A percentile compares a stretch with the other conserved stretches of the same genome.
phyloP scores from a whole-genome alignment of 2,797 vertebrate genomes.

The Hozukius guyotensis region DNA sequence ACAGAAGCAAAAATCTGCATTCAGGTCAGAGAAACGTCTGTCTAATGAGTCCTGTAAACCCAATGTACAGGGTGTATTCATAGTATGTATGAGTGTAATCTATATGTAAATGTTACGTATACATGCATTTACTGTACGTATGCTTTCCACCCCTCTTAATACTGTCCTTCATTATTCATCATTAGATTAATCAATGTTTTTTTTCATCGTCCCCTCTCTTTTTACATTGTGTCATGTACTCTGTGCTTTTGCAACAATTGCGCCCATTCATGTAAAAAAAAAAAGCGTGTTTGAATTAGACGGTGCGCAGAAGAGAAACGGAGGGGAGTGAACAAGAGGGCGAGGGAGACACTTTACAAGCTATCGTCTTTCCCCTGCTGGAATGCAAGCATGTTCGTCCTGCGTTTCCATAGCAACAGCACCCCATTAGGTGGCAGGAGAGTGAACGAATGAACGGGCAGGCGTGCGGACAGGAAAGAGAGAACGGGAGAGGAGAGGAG shows the following conservation, averaged over 20 bases:
- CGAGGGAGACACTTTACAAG: conserved; percentile 49
- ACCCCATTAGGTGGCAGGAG: conserved; percentile 71
- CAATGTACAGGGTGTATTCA: neutral
- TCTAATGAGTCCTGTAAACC: neutral
- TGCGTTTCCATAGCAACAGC: conserved; percentile 80
- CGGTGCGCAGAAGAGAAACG: neutral
- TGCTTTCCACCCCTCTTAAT: neutral
- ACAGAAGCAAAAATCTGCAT: neutral
- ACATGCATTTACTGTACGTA: neutral
- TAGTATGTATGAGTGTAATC: neutral
- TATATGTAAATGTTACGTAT: conserved; percentile 19
- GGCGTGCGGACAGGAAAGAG: conserved; percentile 17
- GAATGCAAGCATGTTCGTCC: conserved; percentile 47
- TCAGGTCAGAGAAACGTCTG: neutral
- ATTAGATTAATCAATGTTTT: neutral
- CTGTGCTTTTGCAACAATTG: neutral
- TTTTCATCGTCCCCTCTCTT: neutral
- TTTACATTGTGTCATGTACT: neutral
- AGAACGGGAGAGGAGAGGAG: neutral
- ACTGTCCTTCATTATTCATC: conserved; percentile 27
- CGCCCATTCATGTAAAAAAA: neutral
- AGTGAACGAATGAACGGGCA: conserved; percentile 54
- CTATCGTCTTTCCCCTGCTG: conserved; percentile 42
- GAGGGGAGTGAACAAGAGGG: conserved; percentile 4
- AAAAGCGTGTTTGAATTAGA: conserved; percentile 13